Percentiles rank a stretch among this genome's conserved stretches.
phyloP scores from a whole-genome alignment of 1,140 invertebrate species.

The Propsilocerus akamusi region DNA sequence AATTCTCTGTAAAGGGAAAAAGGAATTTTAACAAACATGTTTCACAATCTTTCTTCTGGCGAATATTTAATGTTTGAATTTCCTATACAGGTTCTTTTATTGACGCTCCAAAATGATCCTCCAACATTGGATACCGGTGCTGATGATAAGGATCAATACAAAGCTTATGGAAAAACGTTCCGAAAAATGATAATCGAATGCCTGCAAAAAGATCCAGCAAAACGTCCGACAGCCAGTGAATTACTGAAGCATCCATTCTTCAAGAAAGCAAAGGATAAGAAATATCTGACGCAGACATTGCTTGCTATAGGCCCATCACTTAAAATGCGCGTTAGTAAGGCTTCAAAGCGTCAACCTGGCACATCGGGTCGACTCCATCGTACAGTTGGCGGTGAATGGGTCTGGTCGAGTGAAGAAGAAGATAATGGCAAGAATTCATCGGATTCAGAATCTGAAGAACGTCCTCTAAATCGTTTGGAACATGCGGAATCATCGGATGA shows the following conservation, averaged over 20 bases:
- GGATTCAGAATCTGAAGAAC: conserved; percentile 22
- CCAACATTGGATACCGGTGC: conserved; percentile 87
- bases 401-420: conserved; percentile 78
- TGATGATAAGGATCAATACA: conserved; percentile 95
- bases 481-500: conserved; percentile 33
- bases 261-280: conserved; percentile 96
- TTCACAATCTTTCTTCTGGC: too few relatives aligned
- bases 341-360: conserved; percentile 67
- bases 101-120: conserved; percentile 95
- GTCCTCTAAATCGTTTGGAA: conserved; percentile 33
- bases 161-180: conserved; percentile 93
- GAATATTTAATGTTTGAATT: too few relatives aligned
- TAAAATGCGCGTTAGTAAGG: conserved; percentile 78
- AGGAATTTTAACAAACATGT: too few relatives aligned
- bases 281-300: conserved; percentile 80
- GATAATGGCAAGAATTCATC: conserved; percentile 25
- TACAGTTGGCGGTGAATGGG: conserved; percentile 93
- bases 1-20: too few relatives aligned
- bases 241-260: conserved; percentile 97
- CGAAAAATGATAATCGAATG: conserved; percentile 90
- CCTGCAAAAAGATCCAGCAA: conserved; percentile 85
- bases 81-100: conserved; percentile 94
- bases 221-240: conserved; percentile 92
- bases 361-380: conserved; percentile 80
- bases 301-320: conserved; percentile 71